Percentiles rank a stretch among this genome's conserved stretches.
Evolutionary conservation across 2,888 invertebrate genomes (phyloP).

Genomic region (Nephrotoma appendiculata): DNA sequence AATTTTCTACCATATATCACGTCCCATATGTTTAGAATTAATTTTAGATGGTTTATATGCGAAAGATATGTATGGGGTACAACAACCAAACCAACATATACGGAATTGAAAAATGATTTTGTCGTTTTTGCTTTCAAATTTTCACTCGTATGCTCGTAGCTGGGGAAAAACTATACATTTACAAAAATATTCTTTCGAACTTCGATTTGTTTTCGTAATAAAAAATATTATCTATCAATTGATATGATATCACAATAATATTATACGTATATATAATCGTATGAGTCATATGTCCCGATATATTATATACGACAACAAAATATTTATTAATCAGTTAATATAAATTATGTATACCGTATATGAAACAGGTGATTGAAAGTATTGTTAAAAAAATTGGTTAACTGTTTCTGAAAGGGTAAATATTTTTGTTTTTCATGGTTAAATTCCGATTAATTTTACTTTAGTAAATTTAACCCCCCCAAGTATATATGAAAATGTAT

Average conservation of each 20-base stretch:
- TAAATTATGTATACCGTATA: background rate
- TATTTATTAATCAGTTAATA: background rate
- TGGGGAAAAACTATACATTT: background rate
- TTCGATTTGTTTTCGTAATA: background rate
- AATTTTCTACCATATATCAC: background rate
- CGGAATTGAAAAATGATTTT: background rate
- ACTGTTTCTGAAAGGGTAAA: background rate
- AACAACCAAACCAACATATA: background rate
- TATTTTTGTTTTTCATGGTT: background rate
- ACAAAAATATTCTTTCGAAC: background rate
- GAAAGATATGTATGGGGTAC: background rate
- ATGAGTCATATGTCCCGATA: background rate
- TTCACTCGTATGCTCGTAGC: background rate
- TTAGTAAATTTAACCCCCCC: background rate
- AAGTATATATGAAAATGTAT: background rate
- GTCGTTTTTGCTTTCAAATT: background rate
- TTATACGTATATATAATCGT: background rate
- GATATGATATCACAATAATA: background rate
- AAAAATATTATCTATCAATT: background rate
- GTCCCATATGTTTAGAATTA: background rate
- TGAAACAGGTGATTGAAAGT: background rate
- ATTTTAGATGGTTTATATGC: background rate
- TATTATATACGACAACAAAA: background rate
- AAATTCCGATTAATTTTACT: background rate
- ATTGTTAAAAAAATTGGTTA: background rate